Evolutionary conservation across 2,113 vertebrate genomes (phyloP).

Genomic region (Nycticebus coucang): DNA sequence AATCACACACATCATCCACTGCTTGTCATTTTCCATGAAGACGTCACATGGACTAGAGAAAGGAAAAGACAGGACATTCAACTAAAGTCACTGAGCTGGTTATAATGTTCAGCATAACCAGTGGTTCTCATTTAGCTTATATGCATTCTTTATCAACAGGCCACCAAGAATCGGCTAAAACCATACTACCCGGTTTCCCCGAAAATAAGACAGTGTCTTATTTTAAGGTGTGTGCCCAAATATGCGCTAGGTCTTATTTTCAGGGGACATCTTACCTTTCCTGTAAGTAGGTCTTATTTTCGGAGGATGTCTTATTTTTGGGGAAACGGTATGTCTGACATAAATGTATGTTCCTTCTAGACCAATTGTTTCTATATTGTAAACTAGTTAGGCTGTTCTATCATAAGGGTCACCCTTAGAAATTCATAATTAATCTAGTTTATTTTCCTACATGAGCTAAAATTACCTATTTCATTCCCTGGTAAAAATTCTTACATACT

Average conservation of each 20-base stretch:
- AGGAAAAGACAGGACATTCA: neutral
- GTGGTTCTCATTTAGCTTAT: neutral
- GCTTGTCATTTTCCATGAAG: slow-evolving; percentile 18
- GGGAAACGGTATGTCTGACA: too few species aligned
- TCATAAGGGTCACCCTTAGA: neutral
- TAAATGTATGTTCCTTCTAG: slow-evolving; percentile 3
- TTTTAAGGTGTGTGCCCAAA: too few species aligned
- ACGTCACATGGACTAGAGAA: neutral
- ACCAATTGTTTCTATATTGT: neutral
- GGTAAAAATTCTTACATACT: neutral
- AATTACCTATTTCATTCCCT: slow-evolving; percentile 55
- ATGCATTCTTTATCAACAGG: neutral
- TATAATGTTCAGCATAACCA: neutral
- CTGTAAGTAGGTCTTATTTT: too few species aligned
- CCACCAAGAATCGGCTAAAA: neutral
- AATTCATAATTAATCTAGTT: neutral
- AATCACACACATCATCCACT: neutral
- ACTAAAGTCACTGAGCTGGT: neutral
- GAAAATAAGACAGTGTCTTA: too few species aligned
- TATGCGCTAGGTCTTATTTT: too few species aligned
- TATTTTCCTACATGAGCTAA: slow-evolving; percentile 34
- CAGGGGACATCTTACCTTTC: too few species aligned
- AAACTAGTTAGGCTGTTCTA: slow-evolving; percentile 18
- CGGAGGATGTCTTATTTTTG: too few species aligned
- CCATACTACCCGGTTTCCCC: too few species aligned